phyloP scores from a whole-genome alignment of 2,113 vertebrate species.

The Cisticola juncidis region DNA sequence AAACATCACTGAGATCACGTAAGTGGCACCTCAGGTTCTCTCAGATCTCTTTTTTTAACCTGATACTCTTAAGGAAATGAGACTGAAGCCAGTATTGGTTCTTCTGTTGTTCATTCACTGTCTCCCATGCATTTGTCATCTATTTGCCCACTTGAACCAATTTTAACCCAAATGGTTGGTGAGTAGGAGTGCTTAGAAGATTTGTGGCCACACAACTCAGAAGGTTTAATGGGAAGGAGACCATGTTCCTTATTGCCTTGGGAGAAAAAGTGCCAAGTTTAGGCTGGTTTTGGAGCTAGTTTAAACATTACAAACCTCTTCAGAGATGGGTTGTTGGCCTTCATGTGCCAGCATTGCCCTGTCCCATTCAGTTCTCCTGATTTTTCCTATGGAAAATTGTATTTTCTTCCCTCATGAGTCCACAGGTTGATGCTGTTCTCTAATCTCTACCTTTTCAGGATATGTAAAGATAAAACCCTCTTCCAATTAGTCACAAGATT shows the following conservation, averaged over 20 bases:
- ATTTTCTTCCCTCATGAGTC: not conserved
- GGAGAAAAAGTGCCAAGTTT: not conserved
- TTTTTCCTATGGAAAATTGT: not conserved
- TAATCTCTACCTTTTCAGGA: conserved; percentile 25
- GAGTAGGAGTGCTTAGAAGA: not conserved
- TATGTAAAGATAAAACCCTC: conserved; percentile 40
- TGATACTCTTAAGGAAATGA: not conserved
- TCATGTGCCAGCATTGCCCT: not conserved
- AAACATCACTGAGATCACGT: conserved; percentile 70
- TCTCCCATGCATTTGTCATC: not conserved
- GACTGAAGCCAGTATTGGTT: not conserved
- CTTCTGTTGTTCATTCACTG: not conserved
- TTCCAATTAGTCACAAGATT: conserved; percentile 51
- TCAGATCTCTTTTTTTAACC: not conserved
- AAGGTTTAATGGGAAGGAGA: not conserved
- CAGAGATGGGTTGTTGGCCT: not conserved
- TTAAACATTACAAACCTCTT: not conserved
- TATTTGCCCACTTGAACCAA: not conserved
- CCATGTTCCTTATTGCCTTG: not conserved
- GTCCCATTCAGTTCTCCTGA: not conserved
- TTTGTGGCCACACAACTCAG: rapidly evolving
- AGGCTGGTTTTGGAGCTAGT: not conserved
- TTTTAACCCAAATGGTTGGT: not conserved
- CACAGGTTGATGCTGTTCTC: not conserved
- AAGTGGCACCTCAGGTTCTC: not conserved